These are phyloP conservation scores for Merodon equestris DNA, from an alignment of 2,888 invertebrate species.

Conservation along the genomic window DNA sequence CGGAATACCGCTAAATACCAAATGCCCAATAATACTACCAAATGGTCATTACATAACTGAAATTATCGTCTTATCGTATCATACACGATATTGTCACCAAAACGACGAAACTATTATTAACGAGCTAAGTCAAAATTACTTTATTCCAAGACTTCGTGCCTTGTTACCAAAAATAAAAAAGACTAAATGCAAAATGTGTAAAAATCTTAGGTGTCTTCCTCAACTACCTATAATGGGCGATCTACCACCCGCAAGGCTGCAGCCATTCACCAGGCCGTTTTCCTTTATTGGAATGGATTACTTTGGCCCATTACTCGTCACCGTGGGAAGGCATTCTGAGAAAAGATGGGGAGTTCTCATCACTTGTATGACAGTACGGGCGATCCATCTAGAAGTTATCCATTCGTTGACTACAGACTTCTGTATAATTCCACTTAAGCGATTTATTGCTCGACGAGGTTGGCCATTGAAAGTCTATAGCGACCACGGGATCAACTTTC, in stretches of 20 bases:
- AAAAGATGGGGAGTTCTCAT: conserved; percentile 50
- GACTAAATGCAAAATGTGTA: conserved; percentile 10
- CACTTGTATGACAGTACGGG: conserved; percentile 53
- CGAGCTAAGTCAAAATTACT: conserved; percentile 14
- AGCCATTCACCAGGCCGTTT: conserved; percentile 32
- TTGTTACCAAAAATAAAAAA: conserved; percentile 7
- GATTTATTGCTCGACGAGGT: conserved; percentile 36
- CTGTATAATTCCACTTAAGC: conserved; percentile 35
- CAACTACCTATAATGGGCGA: conserved; percentile 24
- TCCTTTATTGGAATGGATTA: conserved; percentile 40
- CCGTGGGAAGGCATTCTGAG: conserved; percentile 24
- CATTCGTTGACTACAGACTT: conserved; percentile 26
- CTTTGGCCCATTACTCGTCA: conserved; percentile 27
- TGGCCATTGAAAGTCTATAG: conserved; percentile 23
- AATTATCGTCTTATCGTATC: not conserved
- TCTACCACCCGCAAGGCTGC: conserved; percentile 21
- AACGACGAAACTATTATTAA: conserved; percentile 15
- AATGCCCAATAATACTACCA: conserved; percentile 5
- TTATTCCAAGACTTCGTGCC: conserved; percentile 19
- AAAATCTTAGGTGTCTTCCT: conserved; percentile 5
- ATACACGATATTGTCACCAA: no score
- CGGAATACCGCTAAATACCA: not conserved
- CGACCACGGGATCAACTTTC: conserved; percentile 50
- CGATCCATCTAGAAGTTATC: conserved; percentile 41
- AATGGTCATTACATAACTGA: conserved; percentile 14